These are phyloP conservation scores for Drosophila neutralis DNA, from an alignment of 2,888 invertebrate species.

Conservation along the genomic window DNA sequence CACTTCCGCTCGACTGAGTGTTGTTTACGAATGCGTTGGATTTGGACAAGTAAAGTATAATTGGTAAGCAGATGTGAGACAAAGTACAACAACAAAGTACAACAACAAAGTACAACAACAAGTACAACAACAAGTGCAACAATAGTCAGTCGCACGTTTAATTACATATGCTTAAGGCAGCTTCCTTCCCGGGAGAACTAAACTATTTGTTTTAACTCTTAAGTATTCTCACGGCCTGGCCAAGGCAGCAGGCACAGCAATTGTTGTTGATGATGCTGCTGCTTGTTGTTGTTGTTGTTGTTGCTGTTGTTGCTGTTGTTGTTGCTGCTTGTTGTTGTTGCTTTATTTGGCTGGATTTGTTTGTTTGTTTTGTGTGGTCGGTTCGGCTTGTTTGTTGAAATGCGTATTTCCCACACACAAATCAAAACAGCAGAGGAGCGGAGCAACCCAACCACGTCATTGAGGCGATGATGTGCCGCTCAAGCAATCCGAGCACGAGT, in stretches of 20 bases:
- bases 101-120: no score
- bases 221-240: conserved; percentile 2
- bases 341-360: conserved; percentile 15
- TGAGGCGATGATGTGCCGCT: conserved; percentile 32
- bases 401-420: conserved; percentile 34
- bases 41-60: not conserved
- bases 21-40: not conserved
- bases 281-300: conserved; percentile 4
- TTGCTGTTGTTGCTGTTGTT: not conserved
- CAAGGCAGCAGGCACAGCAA: not conserved
- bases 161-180: not conserved
- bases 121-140: not conserved
- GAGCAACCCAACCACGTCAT: not conserved
- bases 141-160: not conserved
- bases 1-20: not conserved
- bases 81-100: not conserved
- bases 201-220: not conserved
- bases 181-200: not conserved
- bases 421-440: conserved; percentile 39
- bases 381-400: conserved; percentile 57
- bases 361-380: conserved; percentile 35
- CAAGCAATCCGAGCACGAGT: conserved; percentile 71
- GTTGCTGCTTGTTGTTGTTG: conserved; percentile 10
- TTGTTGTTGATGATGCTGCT: not conserved
- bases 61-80: not conserved